Percentiles rank a stretch among this genome's conserved stretches.
Conservation (phyloP, 1,140 invertebrate species). For the Charaxes varanes region DNA sequence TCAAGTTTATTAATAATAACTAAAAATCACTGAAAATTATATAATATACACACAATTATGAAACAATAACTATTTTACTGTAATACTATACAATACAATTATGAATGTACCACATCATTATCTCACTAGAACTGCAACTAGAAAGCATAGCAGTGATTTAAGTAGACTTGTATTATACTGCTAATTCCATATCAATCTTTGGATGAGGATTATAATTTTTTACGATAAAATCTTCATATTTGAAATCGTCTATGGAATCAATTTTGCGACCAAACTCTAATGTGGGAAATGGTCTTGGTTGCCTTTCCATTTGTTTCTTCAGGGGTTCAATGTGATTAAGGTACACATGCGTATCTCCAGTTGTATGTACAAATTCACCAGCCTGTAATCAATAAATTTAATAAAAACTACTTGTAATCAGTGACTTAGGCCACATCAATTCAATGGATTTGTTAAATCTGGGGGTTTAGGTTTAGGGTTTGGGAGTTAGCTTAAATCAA, state of each 20-base stretch:
- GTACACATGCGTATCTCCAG: conserved; percentile 98
- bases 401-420: conserved; percentile 3
- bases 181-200: conserved; percentile 97
- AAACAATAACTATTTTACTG: too few relatives aligned
- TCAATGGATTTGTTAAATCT: too few relatives aligned
- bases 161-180: conserved; percentile 76
- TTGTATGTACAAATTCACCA: conserved; percentile 96
- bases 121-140: too few relatives aligned
- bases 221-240: conserved; percentile 91
- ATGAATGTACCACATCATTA: too few relatives aligned
- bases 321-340: conserved; percentile 92
- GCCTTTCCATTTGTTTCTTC: conserved; percentile 87
- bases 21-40: too few relatives aligned
- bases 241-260: conserved; percentile 92
- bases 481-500: too few relatives aligned
- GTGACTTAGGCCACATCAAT: too few relatives aligned
- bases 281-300: conserved; percentile 89
- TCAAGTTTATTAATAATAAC: too few relatives aligned
- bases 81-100: too few relatives aligned
- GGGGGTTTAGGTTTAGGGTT: too few relatives aligned
- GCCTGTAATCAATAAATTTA: conserved; percentile 75
- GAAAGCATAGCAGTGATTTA: too few relatives aligned
- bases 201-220: conserved; percentile 92
- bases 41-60: too few relatives aligned
- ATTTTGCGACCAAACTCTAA: conserved; percentile 74